A percentile compares a stretch with the other conserved stretches of the same genome.
These are phyloP conservation scores for Oligia latruncula DNA, from an alignment of 2,888 invertebrate genomes.

Conservation along the genomic window DNA sequence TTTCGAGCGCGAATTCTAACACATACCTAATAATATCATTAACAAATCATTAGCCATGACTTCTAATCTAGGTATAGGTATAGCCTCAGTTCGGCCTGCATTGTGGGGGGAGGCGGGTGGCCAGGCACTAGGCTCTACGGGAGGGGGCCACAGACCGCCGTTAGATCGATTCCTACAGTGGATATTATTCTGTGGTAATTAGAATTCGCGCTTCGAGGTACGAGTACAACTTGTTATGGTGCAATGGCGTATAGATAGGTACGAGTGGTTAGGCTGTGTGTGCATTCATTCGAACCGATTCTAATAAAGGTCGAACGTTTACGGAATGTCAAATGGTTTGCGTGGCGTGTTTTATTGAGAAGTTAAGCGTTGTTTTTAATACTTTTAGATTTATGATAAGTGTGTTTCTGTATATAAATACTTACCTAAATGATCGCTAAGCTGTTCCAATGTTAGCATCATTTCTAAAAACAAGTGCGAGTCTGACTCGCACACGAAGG, in stretches of 20 bases:
- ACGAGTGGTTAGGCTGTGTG: slow-evolving; percentile 27
- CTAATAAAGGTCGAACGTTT: slow-evolving; percentile 28
- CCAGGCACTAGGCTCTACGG: slow-evolving; percentile 65
- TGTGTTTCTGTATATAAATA: neutral
- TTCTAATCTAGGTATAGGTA: slow-evolving; percentile 66
- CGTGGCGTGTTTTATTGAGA: neutral
- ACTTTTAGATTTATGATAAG: neutral
- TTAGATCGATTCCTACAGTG: slow-evolving; percentile 88
- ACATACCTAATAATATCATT: slow-evolving; percentile 57
- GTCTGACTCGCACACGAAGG: too few relatives aligned
- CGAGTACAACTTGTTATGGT: slow-evolving; percentile 69
- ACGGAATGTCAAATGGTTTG: slow-evolving; percentile 9
- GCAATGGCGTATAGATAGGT: slow-evolving; percentile 52
- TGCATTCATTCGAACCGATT: slow-evolving; percentile 21
- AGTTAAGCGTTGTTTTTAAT: neutral
- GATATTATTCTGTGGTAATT: slow-evolving; percentile 88
- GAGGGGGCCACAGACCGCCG: slow-evolving; percentile 71
- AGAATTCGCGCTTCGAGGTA: slow-evolving; percentile 81
- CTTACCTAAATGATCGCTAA: neutral
- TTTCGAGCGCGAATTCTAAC: slow-evolving; percentile 45
- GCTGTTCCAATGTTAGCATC: too few relatives aligned
- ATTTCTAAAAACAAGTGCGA: neutral
- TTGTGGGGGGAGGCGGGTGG: slow-evolving; percentile 64
- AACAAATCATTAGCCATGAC: slow-evolving; percentile 73
- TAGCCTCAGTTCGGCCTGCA: slow-evolving; percentile 64